Evolutionary conservation across 2,113 vertebrate species (phyloP).

Genomic region (Apus apus): DNA sequence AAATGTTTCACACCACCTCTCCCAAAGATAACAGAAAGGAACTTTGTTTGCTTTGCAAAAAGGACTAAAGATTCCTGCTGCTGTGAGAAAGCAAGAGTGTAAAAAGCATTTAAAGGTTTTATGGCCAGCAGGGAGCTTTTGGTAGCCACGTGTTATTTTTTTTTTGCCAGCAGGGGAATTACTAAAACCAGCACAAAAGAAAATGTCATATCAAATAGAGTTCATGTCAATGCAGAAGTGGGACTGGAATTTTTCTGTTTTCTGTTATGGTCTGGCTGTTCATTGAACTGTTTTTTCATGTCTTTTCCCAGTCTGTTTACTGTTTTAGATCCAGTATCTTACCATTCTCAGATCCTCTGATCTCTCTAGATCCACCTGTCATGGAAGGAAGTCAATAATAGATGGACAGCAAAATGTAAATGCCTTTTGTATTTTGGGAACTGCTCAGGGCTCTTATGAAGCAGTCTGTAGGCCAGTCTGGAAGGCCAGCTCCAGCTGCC

Average conservation of each 20-base stretch:
- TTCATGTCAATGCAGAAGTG: background rate
- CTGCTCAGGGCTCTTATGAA: background rate
- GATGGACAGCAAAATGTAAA: background rate
- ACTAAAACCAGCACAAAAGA: constrained; percentile 27
- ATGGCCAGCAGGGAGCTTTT: background rate
- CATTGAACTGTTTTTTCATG: background rate
- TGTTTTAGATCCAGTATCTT: background rate
- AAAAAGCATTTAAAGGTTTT: background rate
- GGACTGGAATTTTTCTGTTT: constrained; percentile 17
- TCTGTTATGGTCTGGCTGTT: background rate
- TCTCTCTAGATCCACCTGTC: background rate
- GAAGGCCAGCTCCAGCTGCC: background rate
- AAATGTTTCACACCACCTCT: background rate
- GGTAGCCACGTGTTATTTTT: background rate
- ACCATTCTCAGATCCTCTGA: background rate
- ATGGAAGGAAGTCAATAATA: background rate
- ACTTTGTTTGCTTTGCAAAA: constrained; percentile 1
- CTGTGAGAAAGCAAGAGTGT: background rate
- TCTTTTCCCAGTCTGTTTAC: background rate
- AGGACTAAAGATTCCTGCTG: background rate
- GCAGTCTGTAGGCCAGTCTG: background rate
- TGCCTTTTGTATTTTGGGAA: background rate
- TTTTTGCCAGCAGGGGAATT: background rate
- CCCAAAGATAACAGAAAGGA: constrained; percentile 18
- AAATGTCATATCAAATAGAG: constrained; percentile 14